These are phyloP conservation scores for Zhuqinia jingwanae DNA, from an alignment of 2,888 invertebrate genomes.

Conservation along the genomic window DNA sequence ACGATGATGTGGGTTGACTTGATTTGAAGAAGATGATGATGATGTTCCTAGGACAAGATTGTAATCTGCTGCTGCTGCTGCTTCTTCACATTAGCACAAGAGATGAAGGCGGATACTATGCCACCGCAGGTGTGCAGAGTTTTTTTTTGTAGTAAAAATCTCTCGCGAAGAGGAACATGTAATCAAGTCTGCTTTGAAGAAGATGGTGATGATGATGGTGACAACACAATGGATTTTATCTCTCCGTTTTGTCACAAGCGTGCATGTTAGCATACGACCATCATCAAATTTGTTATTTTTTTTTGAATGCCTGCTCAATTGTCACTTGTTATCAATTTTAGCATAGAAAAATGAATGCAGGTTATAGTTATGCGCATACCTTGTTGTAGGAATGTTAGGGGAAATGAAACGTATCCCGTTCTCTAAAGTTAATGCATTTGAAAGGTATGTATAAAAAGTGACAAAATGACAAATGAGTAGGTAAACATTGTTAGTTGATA, in stretches of 20 bases:
- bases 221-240: slow-evolving; percentile 26
- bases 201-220: slow-evolving; percentile 14
- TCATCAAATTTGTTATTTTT: too few relatives aligned
- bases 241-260: not conserved
- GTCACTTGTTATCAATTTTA: not conserved
- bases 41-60: not conserved
- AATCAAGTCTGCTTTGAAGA: too few relatives aligned
- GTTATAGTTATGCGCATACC: not conserved
- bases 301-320: not conserved
- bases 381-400: not conserved
- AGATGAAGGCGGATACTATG: slow-evolving; percentile 5
- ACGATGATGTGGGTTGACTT: too few relatives aligned
- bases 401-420: slow-evolving; percentile 17
- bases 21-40: not conserved
- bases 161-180: not conserved
- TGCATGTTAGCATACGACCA: not conserved
- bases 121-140: not conserved
- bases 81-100: not conserved
- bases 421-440: slow-evolving; percentile 36
- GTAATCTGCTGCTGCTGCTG: too few relatives aligned
- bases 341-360: not conserved
- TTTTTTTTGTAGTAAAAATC: not conserved
- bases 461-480: slow-evolving; percentile 32
- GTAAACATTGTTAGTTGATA: not conserved
- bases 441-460: slow-evolving; percentile 18